Evolutionary conservation across 2,797 vertebrate species (phyloP).

Genomic region (Centropyge bicolor): DNA sequence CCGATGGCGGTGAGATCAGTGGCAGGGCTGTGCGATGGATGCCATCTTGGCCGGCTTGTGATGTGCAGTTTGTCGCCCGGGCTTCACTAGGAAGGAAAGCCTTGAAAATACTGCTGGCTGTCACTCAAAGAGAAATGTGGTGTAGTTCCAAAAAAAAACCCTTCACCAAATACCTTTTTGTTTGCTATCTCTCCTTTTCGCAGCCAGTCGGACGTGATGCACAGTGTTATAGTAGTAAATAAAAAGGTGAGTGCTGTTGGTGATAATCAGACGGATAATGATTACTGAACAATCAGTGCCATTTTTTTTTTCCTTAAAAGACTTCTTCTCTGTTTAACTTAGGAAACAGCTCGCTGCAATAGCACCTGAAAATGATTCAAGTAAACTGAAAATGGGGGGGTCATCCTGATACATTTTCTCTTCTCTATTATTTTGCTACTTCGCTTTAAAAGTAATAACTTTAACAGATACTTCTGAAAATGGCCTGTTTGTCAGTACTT

Average conservation of each 20-base stretch:
- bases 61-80: constrained; percentile 83
- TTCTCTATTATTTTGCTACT: not conserved
- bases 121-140: constrained; percentile 81
- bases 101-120: constrained; percentile 84
- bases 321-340: not conserved
- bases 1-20: constrained; percentile 81
- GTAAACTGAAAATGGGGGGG: not conserved
- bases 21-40: constrained; percentile 81
- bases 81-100: constrained; percentile 79
- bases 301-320: not conserved
- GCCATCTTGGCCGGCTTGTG: constrained; percentile 83
- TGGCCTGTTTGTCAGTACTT: not conserved
- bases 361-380: not conserved
- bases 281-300: constrained; percentile 17
- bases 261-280: constrained; percentile 10
- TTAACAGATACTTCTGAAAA: too few relatives aligned
- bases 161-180: constrained; percentile 71
- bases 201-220: constrained; percentile 36
- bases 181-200: constrained; percentile 58
- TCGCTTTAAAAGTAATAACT: not conserved
- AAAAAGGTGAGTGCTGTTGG: constrained; percentile 31
- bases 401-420: not conserved
- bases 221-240: constrained; percentile 32
- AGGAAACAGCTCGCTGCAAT: not conserved
- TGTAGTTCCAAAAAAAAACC: constrained; percentile 63